Base-by-base conservation (phyloP, 2,113 vertebrate species). In the Rhodinocichla rosea region DNA sequence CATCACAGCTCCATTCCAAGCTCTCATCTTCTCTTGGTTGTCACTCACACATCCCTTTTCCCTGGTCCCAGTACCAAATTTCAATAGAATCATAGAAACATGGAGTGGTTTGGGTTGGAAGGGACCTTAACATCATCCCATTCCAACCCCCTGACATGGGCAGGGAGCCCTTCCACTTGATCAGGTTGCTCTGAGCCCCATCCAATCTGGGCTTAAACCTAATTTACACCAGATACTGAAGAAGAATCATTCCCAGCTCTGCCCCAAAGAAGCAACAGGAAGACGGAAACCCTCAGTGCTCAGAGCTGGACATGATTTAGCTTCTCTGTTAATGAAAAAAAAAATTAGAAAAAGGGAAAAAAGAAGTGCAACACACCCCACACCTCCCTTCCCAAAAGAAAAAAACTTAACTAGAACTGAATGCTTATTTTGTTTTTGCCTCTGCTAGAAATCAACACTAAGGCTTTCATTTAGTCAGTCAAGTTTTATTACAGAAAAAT, bases 141-240 rank as follows among this genome's bases (percentile, higher is more conserved):
- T 6, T 47, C n/a, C 63, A 47, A 35, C 1, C 0, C 39, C 24
- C 10, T 45, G 28, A 37, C 0, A 0, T 7, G 9, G 53, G 52
- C 53, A 82, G 28, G 37, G 37, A 82, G 6, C n/a, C 28, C 39
- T 68, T 75, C 14, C 62, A 32, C 47, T 27, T 23, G n/a, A 62
- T 7, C 47, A 69, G 15, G 55, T 11, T 47, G n/a, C 11, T 45
- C 53, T 35, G 40, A 76, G 40, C 26, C 56, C 49, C 40, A 27
- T 27, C 55, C 19, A 79, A 4, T 13, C 56, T n/a, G 13, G 8
- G 9, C 5, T 2, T 63, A 55, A 79, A 76, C 32, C 23, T 33
- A n/a, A 57, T 39, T 65, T 62, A 65, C 60, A 71, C 12, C 22
- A 15, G 15, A 75, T 15, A 79, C 7, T 11, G 16, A 32, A 91